Base-by-base conservation (phyloP, 2,113 vertebrate genomes). In the Eupsittula cactorum region DNA sequence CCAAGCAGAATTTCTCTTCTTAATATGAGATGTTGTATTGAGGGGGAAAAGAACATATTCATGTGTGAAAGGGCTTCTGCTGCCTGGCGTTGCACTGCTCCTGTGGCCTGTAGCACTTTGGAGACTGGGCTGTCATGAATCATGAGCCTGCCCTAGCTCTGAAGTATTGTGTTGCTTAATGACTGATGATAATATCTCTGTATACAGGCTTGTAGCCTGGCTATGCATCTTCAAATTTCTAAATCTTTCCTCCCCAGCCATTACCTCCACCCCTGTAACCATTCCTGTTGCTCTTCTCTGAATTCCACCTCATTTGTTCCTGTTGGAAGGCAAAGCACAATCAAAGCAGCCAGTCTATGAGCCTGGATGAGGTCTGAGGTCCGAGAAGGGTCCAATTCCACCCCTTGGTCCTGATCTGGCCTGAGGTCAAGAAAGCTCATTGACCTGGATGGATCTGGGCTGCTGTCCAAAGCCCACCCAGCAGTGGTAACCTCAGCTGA, bases 191-290 rank as follows among this genome's bases (percentile, higher is more conserved):
- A 92, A 93, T 84, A 84, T 79, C 73, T 93, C 83, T 1, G 13
- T 82, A 81, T 46, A 73, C 55, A 94, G 86, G 85, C 76, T 86
- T 77, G 53, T 88, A 94, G 88, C 46, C 73, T 88, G 80, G 50
- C 84, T 69, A 94, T 94, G 47, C 88, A 71, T 96, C 94, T 95
- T 93, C 44, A 92, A 69, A 96, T 89, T 90, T 86, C 80, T 91
- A 81, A 95, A 86, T 81, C 92, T 94, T 96, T 95, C 93, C 88
- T 96, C 91, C 94, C 95, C 82, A 91, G 63, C 90, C 78, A 94
- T 96, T 96, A 85, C 88, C 52, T 91, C 95, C 92, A 94, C 90
- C 86, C 57, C 69, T 14, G 0, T 92, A 90, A 95, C 95, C 86
- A 92, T 82, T 92, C 44, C 90, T 62, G 64, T 92, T 95, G 65